Conservation (phyloP, 2,888 invertebrate genomes). For the Orgyia antiqua region DNA sequence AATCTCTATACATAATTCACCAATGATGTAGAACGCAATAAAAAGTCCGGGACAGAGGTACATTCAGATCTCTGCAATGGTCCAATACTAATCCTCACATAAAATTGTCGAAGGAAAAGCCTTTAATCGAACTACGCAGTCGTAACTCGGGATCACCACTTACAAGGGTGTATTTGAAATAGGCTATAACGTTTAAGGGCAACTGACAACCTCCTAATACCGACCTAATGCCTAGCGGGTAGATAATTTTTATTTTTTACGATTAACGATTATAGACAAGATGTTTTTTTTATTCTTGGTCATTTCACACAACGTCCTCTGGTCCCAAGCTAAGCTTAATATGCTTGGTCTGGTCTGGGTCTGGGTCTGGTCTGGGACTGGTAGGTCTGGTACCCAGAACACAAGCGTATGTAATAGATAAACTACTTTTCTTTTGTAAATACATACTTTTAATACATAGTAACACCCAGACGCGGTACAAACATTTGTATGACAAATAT, state of each 20-base stretch:
- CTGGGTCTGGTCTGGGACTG: too few species aligned
- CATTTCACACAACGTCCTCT: too few species aligned
- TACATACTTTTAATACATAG: too few species aligned
- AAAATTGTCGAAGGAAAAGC: conserved; percentile 40
- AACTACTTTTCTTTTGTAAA: background rate
- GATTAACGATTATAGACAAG: too few species aligned
- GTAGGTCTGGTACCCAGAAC: too few species aligned
- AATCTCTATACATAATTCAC: conserved; percentile 7
- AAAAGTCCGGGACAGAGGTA: conserved; percentile 16
- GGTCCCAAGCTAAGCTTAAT: too few species aligned
- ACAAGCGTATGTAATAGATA: too few species aligned
- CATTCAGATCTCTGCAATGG: conserved; percentile 16
- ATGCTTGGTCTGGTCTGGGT: conserved; percentile 1
- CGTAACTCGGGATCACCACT: conserved; percentile 45
- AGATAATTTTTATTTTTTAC: too few species aligned
- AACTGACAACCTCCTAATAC: conserved; percentile 23
- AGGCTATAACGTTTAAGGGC: conserved; percentile 23
- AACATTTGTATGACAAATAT: too few species aligned
- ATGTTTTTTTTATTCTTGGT: too few species aligned
- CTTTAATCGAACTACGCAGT: conserved; percentile 37
- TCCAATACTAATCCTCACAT: conserved; percentile 36
- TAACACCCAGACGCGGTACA: too few species aligned
- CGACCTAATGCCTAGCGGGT: too few species aligned
- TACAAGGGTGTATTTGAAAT: conserved; percentile 33
- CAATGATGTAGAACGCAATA: conserved; percentile 12